These are phyloP conservation scores for Atta colombica DNA, from an alignment of 1,140 invertebrate species.

Conservation along the genomic window DNA sequence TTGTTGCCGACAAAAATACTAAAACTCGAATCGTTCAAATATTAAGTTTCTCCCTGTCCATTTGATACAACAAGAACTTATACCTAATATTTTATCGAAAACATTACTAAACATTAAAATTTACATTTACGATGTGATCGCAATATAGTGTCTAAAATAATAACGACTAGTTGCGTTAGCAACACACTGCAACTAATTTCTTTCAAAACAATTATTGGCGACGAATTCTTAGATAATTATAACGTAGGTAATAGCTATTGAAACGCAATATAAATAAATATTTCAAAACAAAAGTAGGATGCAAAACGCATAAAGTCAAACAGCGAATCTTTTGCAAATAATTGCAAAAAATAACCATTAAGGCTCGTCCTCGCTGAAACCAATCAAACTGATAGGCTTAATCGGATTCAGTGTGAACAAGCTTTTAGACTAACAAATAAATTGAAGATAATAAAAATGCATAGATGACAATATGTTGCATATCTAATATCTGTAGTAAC, in stretches of 20 bases:
- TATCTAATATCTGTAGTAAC: constrained; percentile 42
- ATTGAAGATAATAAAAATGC: constrained; percentile 66
- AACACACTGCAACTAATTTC: not conserved
- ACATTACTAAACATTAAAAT: not conserved
- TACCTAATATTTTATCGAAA: constrained; percentile 1
- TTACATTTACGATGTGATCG: constrained; percentile 17
- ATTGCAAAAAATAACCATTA: constrained; percentile 51
- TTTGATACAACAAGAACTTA: not conserved
- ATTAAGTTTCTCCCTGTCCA: not conserved
- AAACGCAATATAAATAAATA: constrained; percentile 20
- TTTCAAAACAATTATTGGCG: constrained; percentile 1
- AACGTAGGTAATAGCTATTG: not conserved
- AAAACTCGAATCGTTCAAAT: not conserved
- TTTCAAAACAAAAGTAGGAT: constrained; percentile 60
- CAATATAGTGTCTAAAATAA: constrained; percentile 13
- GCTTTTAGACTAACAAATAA: constrained; percentile 38
- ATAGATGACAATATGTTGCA: constrained; percentile 54
- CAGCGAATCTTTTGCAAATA: not conserved
- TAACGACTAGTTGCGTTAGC: constrained; percentile 26
- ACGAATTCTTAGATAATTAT: constrained; percentile 26
- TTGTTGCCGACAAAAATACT: not conserved
- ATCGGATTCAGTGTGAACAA: no score
- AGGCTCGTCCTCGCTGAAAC: no score
- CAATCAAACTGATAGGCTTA: no score
- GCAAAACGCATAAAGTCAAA: constrained; percentile 16